These are phyloP conservation scores for Paralinhomoeus sp. DNA, from an alignment of 2,888 invertebrate genomes.

Conservation along the genomic window DNA sequence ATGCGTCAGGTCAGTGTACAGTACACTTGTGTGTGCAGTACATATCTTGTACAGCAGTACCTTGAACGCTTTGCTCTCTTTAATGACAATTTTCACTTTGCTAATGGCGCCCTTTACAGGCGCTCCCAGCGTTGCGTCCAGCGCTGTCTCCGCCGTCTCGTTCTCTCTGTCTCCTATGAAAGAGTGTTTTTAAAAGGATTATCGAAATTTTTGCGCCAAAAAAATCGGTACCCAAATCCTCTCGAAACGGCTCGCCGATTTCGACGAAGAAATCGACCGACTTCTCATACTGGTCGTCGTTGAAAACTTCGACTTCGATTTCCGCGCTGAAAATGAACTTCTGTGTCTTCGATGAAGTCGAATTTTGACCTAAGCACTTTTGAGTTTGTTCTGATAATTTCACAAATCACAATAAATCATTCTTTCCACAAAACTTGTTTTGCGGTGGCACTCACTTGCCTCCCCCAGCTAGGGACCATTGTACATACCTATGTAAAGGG, in stretches of 20 bases:
- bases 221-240: no score
- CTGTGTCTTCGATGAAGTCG: background rate
- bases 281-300: constrained; percentile 94
- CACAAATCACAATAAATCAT: no score
- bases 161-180: constrained; percentile 7
- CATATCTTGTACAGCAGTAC: constrained; percentile 36
- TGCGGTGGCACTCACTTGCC: no score
- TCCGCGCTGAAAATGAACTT: constrained; percentile 44
- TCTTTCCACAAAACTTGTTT: no score
- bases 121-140: no score
- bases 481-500: no score
- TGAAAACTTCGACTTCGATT: constrained; percentile 61
- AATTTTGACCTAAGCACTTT: no score
- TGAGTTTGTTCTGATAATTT: no score
- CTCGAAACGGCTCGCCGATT: constrained; percentile 67
- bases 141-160: constrained; percentile 32
- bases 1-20: no score
- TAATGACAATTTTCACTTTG: constrained; percentile 64
- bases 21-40: no score
- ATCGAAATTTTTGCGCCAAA: no score
- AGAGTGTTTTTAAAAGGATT: background rate
- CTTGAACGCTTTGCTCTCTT: constrained; percentile 96
- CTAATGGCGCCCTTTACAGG: constrained; percentile 67
- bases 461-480: no score
- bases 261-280: constrained; percentile 77